Conservation (phyloP, 2,888 invertebrate genomes). For the Aproaerema taeniolella region DNA sequence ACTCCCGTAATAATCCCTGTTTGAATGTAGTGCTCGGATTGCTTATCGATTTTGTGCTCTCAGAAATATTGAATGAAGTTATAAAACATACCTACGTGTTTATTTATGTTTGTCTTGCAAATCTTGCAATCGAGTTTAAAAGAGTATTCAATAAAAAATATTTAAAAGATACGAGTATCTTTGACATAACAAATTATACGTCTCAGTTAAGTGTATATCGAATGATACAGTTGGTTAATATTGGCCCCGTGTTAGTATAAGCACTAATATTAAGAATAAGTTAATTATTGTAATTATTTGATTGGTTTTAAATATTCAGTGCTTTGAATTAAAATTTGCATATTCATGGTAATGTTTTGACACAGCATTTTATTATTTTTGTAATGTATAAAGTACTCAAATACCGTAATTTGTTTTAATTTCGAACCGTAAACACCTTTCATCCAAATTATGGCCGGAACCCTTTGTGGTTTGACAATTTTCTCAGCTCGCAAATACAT, state of each 20-base stretch:
- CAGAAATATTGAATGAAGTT: neutral
- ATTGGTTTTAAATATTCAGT: neutral
- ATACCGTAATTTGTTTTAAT: too few species aligned
- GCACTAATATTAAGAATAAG: too few species aligned
- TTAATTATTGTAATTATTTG: neutral
- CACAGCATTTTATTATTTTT: neutral
- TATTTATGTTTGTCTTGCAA: neutral
- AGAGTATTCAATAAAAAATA: neutral
- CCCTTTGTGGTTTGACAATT: conserved; percentile 8
- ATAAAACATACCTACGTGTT: too few species aligned
- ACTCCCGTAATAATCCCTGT: conserved; percentile 4
- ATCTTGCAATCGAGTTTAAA: too few species aligned
- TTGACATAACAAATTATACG: too few species aligned
- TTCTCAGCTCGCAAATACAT: conserved; percentile 2
- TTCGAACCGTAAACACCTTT: too few species aligned
- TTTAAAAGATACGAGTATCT: conserved; percentile 2
- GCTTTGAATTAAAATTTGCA: neutral
- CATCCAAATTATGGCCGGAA: conserved; percentile 6
- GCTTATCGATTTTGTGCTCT: neutral
- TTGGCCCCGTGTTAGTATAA: too few species aligned
- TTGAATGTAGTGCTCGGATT: neutral
- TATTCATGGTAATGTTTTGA: neutral
- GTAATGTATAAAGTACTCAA: neutral
- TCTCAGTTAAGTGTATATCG: too few species aligned
- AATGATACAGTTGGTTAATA: too few species aligned